Conservation (phyloP, 2,113 vertebrate genomes). For the Coregonus clupeaformis region DNA sequence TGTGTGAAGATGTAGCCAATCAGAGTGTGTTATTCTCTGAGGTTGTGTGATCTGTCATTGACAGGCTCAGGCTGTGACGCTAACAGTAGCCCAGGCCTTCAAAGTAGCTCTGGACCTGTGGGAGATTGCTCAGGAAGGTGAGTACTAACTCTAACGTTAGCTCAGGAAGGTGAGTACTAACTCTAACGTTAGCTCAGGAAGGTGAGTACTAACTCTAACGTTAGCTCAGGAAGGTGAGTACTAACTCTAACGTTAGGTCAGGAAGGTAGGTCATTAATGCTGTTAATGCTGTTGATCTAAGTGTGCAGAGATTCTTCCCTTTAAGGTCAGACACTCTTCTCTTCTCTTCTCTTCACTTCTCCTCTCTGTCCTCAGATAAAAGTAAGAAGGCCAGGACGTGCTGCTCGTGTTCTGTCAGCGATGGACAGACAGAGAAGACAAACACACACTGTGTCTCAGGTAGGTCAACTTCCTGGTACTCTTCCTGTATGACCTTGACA, state of each 20-base stretch:
- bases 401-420: constrained; percentile 63
- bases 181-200: constrained; percentile 65
- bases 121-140: constrained; percentile 85
- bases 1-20: not conserved
- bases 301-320: too few relatives aligned
- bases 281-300: too few relatives aligned
- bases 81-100: constrained; percentile 90
- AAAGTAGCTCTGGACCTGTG: constrained; percentile 88
- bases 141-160: constrained; percentile 22
- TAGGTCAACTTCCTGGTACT: constrained; percentile 9
- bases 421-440: constrained; percentile 40
- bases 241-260: constrained; percentile 1
- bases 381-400: constrained; percentile 68
- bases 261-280: constrained; percentile 42
- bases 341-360: not conserved
- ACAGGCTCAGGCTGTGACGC: constrained; percentile 88
- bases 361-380: constrained; percentile 65
- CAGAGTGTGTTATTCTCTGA: not conserved
- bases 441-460: constrained; percentile 53
- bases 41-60: not conserved
- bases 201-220: constrained; percentile 63
- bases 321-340: too few relatives aligned
- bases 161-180: constrained; percentile 79
- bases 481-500: constrained; percentile 28
- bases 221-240: constrained; percentile 79